These are phyloP conservation scores for Aplysina aerophoba DNA, from an alignment of 37 sponge, comb jelly and placozoan species.

Conservation along the genomic window DNA sequence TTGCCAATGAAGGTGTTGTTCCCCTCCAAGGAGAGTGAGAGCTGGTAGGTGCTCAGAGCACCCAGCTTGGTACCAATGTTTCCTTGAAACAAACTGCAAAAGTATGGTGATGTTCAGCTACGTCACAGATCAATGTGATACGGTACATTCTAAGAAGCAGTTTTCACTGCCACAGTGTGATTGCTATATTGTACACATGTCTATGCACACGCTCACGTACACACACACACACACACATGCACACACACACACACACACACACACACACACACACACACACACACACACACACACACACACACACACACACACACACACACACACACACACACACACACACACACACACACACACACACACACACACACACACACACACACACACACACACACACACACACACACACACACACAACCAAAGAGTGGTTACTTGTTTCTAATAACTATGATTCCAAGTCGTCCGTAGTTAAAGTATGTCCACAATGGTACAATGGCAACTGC, in stretches of 20 bases:
- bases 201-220: no score
- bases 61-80: background rate
- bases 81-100: conserved; percentile 6
- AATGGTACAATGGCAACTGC: no score
- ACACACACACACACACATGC: conserved; percentile 2
- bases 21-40: background rate
- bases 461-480: no score
- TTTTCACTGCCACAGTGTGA: background rate
- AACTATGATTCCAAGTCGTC: no score
- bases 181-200: background rate
- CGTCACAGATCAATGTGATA: background rate
- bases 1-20: conserved; percentile 13
- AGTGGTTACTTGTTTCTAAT: no score
- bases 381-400: no score
- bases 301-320: conserved; percentile 7
- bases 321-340: conserved; percentile 8
- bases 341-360: conserved; percentile 22
- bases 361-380: background rate
- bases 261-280: conserved; percentile 8
- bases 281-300: conserved; percentile 27
- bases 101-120: no score
- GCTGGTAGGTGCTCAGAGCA: background rate
- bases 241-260: conserved; percentile 16
- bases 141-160: background rate
- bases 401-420: no score